These are phyloP conservation scores for Dipodomys ordii DNA, from an alignment of 2,113 vertebrate genomes.

Conservation along the genomic window DNA sequence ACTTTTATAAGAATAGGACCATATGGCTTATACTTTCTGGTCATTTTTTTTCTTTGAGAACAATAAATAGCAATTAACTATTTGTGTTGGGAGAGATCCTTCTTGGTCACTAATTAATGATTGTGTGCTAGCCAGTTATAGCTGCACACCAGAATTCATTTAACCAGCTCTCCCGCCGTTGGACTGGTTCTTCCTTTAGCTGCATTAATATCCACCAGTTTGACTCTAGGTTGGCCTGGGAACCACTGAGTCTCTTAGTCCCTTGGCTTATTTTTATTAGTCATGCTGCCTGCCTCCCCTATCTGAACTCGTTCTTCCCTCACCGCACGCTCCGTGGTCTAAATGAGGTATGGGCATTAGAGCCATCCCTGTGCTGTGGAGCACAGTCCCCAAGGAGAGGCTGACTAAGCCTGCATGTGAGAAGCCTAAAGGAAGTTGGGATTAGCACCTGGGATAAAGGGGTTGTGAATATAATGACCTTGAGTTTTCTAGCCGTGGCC, in stretches of 20 bases:
- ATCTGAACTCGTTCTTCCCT: conserved; percentile 30
- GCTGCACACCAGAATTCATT: conserved; percentile 13
- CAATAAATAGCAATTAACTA: neutral
- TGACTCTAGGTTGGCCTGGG: conserved; percentile 38
- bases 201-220: conserved; percentile 53
- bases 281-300: conserved; percentile 64
- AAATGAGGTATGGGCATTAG: conserved; percentile 24
- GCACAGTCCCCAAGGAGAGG: neutral
- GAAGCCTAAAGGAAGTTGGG: neutral
- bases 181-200: conserved; percentile 37
- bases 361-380: neutral
- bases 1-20: neutral
- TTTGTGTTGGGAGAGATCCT: neutral
- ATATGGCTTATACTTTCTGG: neutral
- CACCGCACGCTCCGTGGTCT: neutral
- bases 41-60: conserved; percentile 20
- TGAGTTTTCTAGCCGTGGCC: neutral
- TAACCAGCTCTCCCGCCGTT: neutral
- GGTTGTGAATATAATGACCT: neutral
- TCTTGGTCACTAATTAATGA: conserved; percentile 45
- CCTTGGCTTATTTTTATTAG: conserved; percentile 71
- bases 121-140: neutral
- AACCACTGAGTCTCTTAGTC: conserved; percentile 62
- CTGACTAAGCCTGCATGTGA: neutral
- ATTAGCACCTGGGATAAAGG: neutral